Evolutionary conservation across 2,888 invertebrate species (phyloP).

Genomic region (Teinopalpus imperialis): DNA sequence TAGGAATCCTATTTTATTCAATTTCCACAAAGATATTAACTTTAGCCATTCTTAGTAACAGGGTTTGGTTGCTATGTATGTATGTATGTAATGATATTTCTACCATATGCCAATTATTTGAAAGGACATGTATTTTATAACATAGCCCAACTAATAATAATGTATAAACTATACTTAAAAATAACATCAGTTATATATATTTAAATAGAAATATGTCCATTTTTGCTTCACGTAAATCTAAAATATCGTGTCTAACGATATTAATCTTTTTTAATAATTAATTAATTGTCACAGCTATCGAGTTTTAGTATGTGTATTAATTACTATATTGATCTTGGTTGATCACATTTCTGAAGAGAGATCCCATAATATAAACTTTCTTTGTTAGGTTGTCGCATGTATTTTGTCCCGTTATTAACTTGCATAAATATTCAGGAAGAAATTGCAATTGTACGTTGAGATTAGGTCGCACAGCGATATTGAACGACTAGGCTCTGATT

Average conservation of each 20-base stretch:
- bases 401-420: slow-evolving; percentile 51
- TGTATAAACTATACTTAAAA: too few species aligned
- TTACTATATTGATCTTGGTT: slow-evolving; percentile 33
- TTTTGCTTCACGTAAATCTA: too few species aligned
- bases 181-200: too few species aligned
- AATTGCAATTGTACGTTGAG: slow-evolving; percentile 52
- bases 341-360: slow-evolving; percentile 38
- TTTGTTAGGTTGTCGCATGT: slow-evolving; percentile 49
- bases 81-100: slow-evolving; percentile 55
- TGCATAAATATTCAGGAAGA: slow-evolving; percentile 62
- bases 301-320: slow-evolving; percentile 46
- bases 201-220: too few species aligned
- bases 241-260: too few species aligned
- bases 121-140: too few species aligned
- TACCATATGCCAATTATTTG: slow-evolving; percentile 39
- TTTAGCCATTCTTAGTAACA: slow-evolving; percentile 61
- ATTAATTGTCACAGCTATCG: slow-evolving; percentile 39
- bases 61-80: slow-evolving; percentile 54
- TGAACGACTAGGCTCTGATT: slow-evolving; percentile 55
- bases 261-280: too few species aligned
- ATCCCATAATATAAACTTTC: slow-evolving; percentile 40
- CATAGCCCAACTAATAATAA: too few species aligned
- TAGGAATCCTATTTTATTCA: slow-evolving; percentile 68
- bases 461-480: slow-evolving; percentile 46
- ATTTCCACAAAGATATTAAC: slow-evolving; percentile 65